Percentiles rank a stretch among this genome's conserved stretches.
Evolutionary conservation across 2,113 vertebrate genomes (phyloP).

Genomic region (Notiomystis cincta): DNA sequence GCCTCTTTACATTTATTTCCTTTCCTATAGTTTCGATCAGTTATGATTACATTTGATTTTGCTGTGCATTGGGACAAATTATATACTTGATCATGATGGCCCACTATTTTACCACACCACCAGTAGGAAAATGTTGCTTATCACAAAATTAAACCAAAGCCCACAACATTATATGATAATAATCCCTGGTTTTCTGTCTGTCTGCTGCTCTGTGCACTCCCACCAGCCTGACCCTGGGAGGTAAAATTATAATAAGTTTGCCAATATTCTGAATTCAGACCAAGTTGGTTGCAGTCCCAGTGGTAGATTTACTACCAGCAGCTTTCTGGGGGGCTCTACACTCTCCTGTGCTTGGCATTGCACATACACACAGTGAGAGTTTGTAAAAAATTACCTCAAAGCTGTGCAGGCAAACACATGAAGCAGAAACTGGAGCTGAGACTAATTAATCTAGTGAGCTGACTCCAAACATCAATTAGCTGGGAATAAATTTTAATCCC

Average conservation of each 20-base stretch:
- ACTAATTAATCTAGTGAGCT: background rate
- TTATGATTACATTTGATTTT: background rate
- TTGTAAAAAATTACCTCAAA: background rate
- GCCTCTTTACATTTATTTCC: background rate
- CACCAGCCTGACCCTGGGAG: background rate
- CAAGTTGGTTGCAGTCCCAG: fast-evolving
- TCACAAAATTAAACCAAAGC: background rate
- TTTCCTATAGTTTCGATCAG: background rate
- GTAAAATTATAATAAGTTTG: background rate
- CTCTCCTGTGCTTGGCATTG: background rate
- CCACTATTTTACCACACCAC: fast-evolving
- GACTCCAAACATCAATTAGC: conserved; percentile 51
- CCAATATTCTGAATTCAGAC: background rate
- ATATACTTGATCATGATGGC: background rate
- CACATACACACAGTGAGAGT: background rate
- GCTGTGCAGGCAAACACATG: background rate
- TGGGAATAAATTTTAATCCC: conserved; percentile 45
- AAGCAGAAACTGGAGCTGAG: conserved; percentile 12
- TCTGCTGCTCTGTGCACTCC: background rate
- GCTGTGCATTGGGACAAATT: background rate
- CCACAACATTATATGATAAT: background rate
- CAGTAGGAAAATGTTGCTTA: background rate
- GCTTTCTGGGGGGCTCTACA: background rate
- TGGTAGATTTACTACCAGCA: fast-evolving
- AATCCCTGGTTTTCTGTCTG: background rate